A percentile compares a stretch with the other conserved stretches of the same genome.
Evolutionary conservation across 2,888 invertebrate species (phyloP).

Genomic region (Zaprionus obscuricornis): DNA sequence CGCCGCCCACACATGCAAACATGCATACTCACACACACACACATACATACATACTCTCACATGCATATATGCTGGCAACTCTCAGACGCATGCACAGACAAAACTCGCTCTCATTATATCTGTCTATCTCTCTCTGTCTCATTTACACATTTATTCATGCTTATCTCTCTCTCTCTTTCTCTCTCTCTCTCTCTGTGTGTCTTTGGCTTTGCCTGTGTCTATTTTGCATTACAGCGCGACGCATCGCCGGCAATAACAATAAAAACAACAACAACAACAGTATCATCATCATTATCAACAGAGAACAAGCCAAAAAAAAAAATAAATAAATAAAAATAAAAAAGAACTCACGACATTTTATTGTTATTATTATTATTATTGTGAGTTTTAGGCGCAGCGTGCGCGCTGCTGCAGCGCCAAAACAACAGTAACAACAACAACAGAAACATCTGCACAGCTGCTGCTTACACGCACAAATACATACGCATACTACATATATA

Average conservation of each 20-base stretch:
- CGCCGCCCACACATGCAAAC: slow-evolving; percentile 42
- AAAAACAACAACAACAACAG: not conserved
- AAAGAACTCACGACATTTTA: slow-evolving; percentile 42
- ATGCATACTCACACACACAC: slow-evolving; percentile 7
- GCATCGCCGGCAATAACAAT: slow-evolving; percentile 41
- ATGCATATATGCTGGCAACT: slow-evolving; percentile 12
- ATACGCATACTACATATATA: too few species aligned
- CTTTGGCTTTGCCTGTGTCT: slow-evolving; percentile 36
- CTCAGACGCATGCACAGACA: slow-evolving; percentile 41
- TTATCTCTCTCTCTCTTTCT: slow-evolving; percentile 19
- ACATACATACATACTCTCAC: not conserved
- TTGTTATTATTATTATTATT: slow-evolving; percentile 46
- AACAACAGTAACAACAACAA: slow-evolving; percentile 28
- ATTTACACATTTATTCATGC: slow-evolving; percentile 35
- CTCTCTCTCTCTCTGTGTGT: slow-evolving; percentile 27
- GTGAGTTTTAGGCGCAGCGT: slow-evolving; percentile 50
- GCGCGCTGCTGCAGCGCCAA: slow-evolving; percentile 32
- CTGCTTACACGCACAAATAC: slow-evolving; percentile 29
- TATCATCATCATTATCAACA: not conserved
- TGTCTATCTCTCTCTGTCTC: slow-evolving; percentile 22
- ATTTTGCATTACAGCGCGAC: slow-evolving; percentile 56
- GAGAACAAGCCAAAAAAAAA: slow-evolving; percentile 2
- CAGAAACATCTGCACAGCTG: not conserved
- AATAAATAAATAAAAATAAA: too few species aligned
- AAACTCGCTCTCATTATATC: slow-evolving; percentile 4